A percentile compares a stretch with the other conserved stretches of the same genome.
Evolutionary conservation across 1,140 invertebrate species (phyloP).

Genomic region (Andrena cerasifolii): DNA sequence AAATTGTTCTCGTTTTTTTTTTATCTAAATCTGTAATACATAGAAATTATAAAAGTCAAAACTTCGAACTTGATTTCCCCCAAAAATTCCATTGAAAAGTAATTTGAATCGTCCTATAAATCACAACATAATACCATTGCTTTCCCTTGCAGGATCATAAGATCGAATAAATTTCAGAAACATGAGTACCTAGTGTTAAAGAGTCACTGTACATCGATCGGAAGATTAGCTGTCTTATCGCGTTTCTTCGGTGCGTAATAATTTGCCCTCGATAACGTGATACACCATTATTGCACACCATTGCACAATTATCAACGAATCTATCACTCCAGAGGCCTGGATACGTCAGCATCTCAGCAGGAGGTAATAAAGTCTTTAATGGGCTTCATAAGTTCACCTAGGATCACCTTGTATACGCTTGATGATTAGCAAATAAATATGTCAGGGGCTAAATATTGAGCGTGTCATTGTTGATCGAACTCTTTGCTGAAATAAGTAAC

Average conservation of each 20-base stretch:
- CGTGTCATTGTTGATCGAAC: too few species aligned
- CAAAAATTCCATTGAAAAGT: too few species aligned
- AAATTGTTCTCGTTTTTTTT: too few species aligned
- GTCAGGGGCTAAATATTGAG: too few species aligned
- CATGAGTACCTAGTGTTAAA: not conserved
- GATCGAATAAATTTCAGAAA: not conserved
- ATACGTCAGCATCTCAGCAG: not conserved
- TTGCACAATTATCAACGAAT: constrained; percentile 13
- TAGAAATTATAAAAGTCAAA: too few species aligned
- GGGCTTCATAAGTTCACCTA: not conserved
- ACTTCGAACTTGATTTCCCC: too few species aligned
- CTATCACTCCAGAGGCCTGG: not conserved
- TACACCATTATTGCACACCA: not conserved
- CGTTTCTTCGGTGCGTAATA: constrained; percentile 19
- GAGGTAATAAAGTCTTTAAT: not conserved
- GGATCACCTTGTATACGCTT: not conserved
- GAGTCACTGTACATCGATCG: not conserved
- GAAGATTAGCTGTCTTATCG: constrained; percentile 19
- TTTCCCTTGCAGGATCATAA: too few species aligned
- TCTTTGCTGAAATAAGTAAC: too few species aligned
- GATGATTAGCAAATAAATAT: not conserved
- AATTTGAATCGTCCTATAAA: too few species aligned
- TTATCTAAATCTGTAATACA: too few species aligned
- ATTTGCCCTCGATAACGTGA: not conserved
- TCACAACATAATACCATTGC: too few species aligned